Conservation (phyloP, 2,797 vertebrate genomes). For the Eptatretus atami region DNA sequence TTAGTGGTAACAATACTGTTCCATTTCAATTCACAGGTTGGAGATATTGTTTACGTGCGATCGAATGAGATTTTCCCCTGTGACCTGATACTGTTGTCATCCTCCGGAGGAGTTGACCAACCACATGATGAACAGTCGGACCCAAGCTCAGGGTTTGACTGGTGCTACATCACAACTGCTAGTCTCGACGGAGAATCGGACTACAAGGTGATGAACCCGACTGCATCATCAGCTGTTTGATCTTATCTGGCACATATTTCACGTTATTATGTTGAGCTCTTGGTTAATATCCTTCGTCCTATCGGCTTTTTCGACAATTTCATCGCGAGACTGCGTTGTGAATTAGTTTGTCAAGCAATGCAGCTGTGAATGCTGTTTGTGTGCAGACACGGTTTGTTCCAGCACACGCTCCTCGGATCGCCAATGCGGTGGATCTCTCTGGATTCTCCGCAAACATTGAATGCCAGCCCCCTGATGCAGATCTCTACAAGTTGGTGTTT, state of each 20-base stretch:
- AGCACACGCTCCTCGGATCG: constrained; percentile 23
- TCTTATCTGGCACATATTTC: too few species aligned
- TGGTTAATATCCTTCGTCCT: too few species aligned
- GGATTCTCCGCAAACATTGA: constrained; percentile 48
- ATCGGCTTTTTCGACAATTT: too few species aligned
- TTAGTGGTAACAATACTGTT: too few species aligned
- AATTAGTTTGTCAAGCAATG: too few species aligned
- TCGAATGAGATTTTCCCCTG: constrained; percentile 88
- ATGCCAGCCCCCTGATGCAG: constrained; percentile 83
- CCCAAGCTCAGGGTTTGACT: constrained; percentile 9
- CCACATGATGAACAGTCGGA: not conserved
- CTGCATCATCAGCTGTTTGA: too few species aligned
- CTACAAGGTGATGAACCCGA: constrained; percentile 36
- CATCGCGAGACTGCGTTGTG: too few species aligned
- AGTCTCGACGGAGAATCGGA: constrained; percentile 94
- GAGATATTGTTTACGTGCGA: constrained; percentile 59
- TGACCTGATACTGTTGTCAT: constrained; percentile 67
- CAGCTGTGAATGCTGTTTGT: not conserved
- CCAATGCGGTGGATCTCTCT: constrained; percentile 28
- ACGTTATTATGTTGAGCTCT: too few species aligned
- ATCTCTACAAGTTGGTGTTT: constrained; percentile 69
- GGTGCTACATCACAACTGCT: constrained; percentile 71
- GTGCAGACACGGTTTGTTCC: constrained; percentile 65
- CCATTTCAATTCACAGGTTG: constrained; percentile 24
- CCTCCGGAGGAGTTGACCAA: constrained; percentile 28